Evolutionary conservation across 2,888 invertebrate species (phyloP).

Genomic region (Lepetodrilus schrolli): DNA sequence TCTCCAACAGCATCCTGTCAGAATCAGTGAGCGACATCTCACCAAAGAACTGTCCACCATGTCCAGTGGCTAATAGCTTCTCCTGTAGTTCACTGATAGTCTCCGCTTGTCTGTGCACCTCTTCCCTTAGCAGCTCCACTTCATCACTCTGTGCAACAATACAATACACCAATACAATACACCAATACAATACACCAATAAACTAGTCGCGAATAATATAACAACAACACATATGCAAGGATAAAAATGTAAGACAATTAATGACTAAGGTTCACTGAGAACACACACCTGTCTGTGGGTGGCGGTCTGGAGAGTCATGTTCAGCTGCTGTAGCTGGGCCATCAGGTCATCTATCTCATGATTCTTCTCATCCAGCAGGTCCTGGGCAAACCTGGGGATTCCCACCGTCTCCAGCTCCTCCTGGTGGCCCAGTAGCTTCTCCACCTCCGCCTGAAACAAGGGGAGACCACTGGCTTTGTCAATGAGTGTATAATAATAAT

Average conservation of each 20-base stretch:
- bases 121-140: conserved; percentile 5
- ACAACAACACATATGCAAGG: too few species aligned
- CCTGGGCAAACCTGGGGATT: conserved; percentile 56
- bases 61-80: conserved; percentile 43
- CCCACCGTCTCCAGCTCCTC: conserved; percentile 47
- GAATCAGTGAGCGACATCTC: conserved; percentile 45
- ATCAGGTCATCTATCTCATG: conserved; percentile 70
- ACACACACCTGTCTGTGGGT: too few species aligned
- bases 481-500: too few species aligned
- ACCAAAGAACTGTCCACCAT: conserved; percentile 46
- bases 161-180: not conserved
- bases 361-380: conserved; percentile 74
- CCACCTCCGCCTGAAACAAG: conserved; percentile 44
- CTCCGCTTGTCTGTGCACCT: not conserved
- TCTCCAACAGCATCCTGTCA: conserved; percentile 45
- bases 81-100: conserved; percentile 40
- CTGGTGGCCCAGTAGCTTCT: conserved; percentile 36
- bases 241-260: too few species aligned
- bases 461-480: too few species aligned
- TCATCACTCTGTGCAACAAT: not conserved
- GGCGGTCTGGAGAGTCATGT: conserved; percentile 42
- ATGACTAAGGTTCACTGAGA: too few species aligned
- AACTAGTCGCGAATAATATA: too few species aligned
- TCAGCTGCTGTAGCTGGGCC: conserved; percentile 51
- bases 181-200: not conserved